These are phyloP conservation scores for Sinocyclocheilus anshuiensis DNA, from an alignment of 2,113 vertebrate species.

Conservation along the genomic window DNA sequence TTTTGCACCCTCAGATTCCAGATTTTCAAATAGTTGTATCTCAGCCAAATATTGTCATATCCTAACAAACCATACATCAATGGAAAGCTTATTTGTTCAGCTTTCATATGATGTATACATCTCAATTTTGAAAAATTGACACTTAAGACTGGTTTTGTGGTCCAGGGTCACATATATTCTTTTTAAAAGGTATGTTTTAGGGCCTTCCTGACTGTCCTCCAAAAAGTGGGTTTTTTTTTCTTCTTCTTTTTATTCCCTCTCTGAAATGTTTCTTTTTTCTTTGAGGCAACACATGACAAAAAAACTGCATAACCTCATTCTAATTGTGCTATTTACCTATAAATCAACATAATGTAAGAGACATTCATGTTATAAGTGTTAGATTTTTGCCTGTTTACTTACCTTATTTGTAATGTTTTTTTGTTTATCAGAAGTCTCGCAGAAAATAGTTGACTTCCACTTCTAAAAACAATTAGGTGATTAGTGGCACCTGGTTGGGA, in stretches of 20 bases:
- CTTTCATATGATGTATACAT: too few species aligned
- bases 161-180: too few species aligned
- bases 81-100: too few species aligned
- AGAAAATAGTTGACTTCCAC: neutral
- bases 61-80: too few species aligned
- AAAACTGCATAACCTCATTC: neutral
- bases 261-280: too few species aligned
- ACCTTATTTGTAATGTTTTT: neutral
- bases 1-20: too few species aligned
- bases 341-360: neutral
- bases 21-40: too few species aligned
- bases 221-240: neutral
- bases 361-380: neutral
- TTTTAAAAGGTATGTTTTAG: neutral
- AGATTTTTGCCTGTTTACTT: neutral
- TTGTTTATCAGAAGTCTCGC: too few species aligned
- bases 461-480: neutral
- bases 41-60: too few species aligned
- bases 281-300: neutral
- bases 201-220: neutral
- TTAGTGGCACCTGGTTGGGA: neutral
- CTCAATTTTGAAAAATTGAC: too few species aligned
- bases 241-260: neutral
- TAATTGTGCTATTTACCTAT: neutral
- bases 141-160: too few species aligned